phyloP scores from a whole-genome alignment of 2,888 invertebrate species.

The Sphaerophoria taeniata region DNA sequence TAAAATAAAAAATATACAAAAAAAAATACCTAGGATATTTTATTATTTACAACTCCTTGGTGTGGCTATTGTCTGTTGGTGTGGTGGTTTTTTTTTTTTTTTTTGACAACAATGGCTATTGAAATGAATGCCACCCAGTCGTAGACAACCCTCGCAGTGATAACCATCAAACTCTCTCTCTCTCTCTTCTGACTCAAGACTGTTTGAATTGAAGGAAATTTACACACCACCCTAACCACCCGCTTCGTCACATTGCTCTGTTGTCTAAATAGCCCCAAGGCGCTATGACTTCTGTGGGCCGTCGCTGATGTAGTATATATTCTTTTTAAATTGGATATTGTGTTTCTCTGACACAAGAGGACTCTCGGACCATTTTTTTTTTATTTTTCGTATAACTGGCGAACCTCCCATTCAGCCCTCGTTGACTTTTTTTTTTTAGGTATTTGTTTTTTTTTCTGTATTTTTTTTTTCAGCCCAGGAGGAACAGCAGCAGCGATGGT shows the following conservation, averaged over 20 bases:
- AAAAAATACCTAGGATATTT: conserved; percentile 46
- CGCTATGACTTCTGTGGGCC: conserved; percentile 51
- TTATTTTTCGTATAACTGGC: too few species aligned
- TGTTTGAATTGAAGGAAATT: conserved; percentile 40
- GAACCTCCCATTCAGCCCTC: neutral
- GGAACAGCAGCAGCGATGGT: conserved; percentile 13
- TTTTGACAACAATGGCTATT: conserved; percentile 45
- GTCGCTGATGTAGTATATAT: conserved; percentile 13
- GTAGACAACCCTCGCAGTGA: conserved; percentile 43
- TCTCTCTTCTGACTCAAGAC: neutral
- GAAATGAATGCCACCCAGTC: conserved; percentile 39
- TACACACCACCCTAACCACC: conserved; percentile 19
- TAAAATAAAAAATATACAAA: neutral
- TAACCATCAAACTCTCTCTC: conserved; percentile 15
- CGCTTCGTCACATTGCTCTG: conserved; percentile 10
- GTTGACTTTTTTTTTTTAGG: conserved; percentile 27
- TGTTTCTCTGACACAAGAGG: conserved; percentile 50
- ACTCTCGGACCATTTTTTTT: conserved; percentile 1
- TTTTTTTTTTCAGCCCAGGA: neutral
- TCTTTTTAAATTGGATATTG: conserved; percentile 67
- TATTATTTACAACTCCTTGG: conserved; percentile 65
- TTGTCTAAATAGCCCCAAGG: conserved; percentile 60
- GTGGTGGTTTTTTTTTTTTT: conserved; percentile 16
- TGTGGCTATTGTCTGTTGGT: conserved; percentile 39
- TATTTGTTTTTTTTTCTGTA: neutral